phyloP scores from a whole-genome alignment of 2,797 vertebrate species.

The Labeo calbasu region DNA sequence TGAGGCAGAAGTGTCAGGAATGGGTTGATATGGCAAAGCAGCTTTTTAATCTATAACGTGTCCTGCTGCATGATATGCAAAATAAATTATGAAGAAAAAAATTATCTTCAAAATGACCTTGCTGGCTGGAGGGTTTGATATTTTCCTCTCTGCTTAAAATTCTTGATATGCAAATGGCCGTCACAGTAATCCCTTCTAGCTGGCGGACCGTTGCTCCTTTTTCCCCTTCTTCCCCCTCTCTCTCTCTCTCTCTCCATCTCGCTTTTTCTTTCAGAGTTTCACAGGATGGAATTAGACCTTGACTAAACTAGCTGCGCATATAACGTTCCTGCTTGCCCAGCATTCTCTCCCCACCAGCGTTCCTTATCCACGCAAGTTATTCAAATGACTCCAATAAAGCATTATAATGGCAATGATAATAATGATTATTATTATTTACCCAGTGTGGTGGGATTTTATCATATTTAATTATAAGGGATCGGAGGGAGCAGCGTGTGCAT shows the following conservation, averaged over 20 bases:
- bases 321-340: constrained; percentile 66
- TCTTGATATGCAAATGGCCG: constrained; percentile 81
- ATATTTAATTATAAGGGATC: constrained; percentile 76
- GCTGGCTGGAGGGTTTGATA: constrained; percentile 81
- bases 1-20: constrained; percentile 69
- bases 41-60: constrained; percentile 78
- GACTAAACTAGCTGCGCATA: constrained; percentile 47
- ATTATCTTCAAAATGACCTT: constrained; percentile 86
- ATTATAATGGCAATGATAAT: constrained; percentile 68
- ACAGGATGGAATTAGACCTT: constrained; percentile 39
- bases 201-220: constrained; percentile 56
- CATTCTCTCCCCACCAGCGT: constrained; percentile 56
- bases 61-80: constrained; percentile 80
- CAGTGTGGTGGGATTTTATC: constrained; percentile 60
- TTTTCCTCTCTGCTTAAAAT: constrained; percentile 79
- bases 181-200: constrained; percentile 78
- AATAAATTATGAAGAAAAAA: constrained; percentile 78
- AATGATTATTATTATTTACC: constrained; percentile 78
- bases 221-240: constrained; percentile 18
- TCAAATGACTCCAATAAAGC: constrained; percentile 73
- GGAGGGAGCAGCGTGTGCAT: constrained; percentile 62
- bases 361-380: constrained; percentile 69
- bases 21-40: constrained; percentile 75
- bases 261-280: constrained; percentile 33
- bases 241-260: constrained; percentile 54